Percentiles rank a stretch among this genome's conserved stretches.
Evolutionary conservation across 2,113 vertebrate species (phyloP).

Genomic region (Anser brachyrhynchus): DNA sequence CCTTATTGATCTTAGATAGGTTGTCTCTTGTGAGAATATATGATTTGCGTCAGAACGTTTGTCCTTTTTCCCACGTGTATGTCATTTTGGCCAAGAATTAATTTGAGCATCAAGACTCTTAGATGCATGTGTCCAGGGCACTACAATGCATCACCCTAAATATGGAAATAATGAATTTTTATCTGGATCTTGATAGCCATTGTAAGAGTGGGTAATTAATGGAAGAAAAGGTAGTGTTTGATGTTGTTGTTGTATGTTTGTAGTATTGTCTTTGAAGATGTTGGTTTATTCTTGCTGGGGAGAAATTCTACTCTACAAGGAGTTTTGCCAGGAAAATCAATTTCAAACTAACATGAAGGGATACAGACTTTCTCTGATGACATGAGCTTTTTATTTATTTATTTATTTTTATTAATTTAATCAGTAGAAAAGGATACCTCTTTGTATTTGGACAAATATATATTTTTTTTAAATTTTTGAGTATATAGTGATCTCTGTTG

Average conservation of each 20-base stretch:
- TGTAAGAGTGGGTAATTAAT: neutral
- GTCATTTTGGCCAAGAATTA: neutral
- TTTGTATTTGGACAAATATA: neutral
- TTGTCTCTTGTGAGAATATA: neutral
- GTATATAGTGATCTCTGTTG: neutral
- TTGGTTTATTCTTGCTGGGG: neutral
- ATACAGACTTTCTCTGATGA: neutral
- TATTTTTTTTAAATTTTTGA: neutral
- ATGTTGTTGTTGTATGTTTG: neutral
- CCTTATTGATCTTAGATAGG: neutral
- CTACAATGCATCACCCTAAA: neutral
- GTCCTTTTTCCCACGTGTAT: neutral
- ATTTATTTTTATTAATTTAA: neutral
- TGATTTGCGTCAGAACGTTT: neutral
- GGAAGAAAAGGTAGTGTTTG: neutral
- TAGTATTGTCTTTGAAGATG: neutral
- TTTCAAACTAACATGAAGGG: neutral
- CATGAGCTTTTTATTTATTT: neutral
- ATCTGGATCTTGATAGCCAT: neutral
- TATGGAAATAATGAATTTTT: neutral
- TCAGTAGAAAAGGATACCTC: neutral
- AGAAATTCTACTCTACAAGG: neutral
- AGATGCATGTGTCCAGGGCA: neutral
- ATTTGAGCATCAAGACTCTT: neutral
- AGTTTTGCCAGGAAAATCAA: neutral